Evolutionary conservation across 2,797 vertebrate species (phyloP).

Genomic region (Scolopax bukidnonensis): DNA sequence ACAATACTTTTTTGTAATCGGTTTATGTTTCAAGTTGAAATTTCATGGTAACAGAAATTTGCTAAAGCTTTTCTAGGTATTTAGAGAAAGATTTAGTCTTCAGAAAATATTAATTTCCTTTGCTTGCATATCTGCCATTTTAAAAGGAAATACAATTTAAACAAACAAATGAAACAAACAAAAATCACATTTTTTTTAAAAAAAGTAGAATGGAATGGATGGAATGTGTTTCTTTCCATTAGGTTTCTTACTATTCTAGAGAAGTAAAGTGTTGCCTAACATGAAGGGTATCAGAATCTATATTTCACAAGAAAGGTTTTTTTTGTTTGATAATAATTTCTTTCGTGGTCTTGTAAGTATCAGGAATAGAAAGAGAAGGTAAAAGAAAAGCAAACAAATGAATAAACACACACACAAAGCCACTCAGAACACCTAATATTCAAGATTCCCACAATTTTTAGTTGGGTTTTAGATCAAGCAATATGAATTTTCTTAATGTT

Average conservation of each 20-base stretch:
- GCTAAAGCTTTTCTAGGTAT: neutral
- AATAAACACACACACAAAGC: neutral
- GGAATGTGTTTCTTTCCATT: too few species aligned
- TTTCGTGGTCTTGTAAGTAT: neutral
- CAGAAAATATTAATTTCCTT: neutral
- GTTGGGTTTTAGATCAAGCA: neutral
- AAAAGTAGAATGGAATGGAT: neutral
- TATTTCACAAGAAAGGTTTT: neutral
- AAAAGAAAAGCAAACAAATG: neutral
- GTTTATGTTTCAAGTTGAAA: neutral
- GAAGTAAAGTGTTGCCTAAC: neutral
- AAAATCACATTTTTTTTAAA: neutral
- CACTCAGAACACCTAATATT: neutral
- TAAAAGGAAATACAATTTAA: neutral
- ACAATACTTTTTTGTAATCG: neutral
- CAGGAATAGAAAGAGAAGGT: neutral
- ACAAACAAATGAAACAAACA: too few species aligned
- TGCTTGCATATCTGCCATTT: neutral
- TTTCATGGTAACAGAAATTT: neutral
- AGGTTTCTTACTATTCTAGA: neutral
- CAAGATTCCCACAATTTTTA: neutral
- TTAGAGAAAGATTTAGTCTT: neutral
- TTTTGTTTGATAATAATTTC: neutral
- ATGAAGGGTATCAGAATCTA: neutral
- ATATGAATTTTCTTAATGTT: neutral